Percentiles rank a stretch among this genome's conserved stretches.
Evolutionary conservation across 2,113 vertebrate genomes (phyloP).

Genomic region (Alces alces): DNA sequence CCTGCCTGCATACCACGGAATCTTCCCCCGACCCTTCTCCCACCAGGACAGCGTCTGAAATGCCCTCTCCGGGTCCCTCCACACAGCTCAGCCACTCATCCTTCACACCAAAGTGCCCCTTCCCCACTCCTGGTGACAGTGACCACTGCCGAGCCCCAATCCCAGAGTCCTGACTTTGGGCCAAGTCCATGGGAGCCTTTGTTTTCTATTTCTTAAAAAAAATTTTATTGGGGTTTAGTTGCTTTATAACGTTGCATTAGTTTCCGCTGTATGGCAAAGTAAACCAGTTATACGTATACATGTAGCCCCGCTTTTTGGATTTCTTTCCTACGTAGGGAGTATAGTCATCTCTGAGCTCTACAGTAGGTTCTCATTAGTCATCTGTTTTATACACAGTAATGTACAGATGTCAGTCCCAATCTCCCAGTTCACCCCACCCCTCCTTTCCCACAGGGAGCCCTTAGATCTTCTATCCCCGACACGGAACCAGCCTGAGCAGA

Average conservation of each 20-base stretch:
- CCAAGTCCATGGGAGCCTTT: not conserved
- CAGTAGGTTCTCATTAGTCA: not conserved
- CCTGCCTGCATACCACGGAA: not conserved
- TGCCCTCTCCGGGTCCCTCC: rapidly evolving
- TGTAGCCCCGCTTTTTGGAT: not conserved
- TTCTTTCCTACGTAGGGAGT: not conserved
- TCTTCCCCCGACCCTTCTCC: not conserved
- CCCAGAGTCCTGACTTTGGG: not conserved
- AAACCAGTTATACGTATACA: not conserved
- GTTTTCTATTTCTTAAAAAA: not conserved
- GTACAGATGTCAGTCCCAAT: not conserved
- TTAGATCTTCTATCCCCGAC: not conserved
- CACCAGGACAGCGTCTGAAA: not conserved
- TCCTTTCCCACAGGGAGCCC: not conserved
- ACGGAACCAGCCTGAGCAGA: too few species aligned
- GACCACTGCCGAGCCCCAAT: not conserved
- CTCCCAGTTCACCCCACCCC: not conserved
- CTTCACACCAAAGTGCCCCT: not conserved
- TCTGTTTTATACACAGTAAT: not conserved
- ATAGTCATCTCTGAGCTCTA: not conserved
- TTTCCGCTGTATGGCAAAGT: not conserved
- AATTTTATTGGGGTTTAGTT: not conserved
- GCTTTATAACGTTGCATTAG: not conserved
- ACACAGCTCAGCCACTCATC: not conserved
- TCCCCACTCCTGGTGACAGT: not conserved